phyloP scores from a whole-genome alignment of 2,888 invertebrate species.

The Ormyrus nitidulus region DNA sequence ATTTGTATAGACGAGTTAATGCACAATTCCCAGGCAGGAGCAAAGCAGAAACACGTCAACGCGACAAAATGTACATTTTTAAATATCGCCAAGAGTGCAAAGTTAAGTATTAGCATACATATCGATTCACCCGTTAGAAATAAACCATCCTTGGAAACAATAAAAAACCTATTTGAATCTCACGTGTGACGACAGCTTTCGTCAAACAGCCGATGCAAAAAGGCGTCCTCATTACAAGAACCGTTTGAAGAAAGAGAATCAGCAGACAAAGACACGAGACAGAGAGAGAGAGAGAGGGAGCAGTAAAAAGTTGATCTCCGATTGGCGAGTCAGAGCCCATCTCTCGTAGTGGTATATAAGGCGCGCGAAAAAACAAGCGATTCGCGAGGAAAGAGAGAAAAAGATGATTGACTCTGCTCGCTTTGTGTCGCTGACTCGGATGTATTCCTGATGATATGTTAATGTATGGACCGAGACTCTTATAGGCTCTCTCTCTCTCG shows the following conservation, averaged over 20 bases:
- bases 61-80: too few relatives aligned
- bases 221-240: too few relatives aligned
- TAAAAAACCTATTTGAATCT: background rate
- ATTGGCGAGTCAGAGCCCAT: too few relatives aligned
- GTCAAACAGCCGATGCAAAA: too few relatives aligned
- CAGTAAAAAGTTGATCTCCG: too few relatives aligned
- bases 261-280: background rate
- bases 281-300: background rate
- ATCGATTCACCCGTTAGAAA: background rate
- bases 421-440: conserved; percentile 52
- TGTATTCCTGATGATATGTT: conserved; percentile 69
- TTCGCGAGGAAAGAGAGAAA: background rate
- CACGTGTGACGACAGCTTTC: too few relatives aligned
- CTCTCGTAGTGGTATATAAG: background rate
- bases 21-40: too few relatives aligned
- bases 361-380: background rate
- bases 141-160: background rate
- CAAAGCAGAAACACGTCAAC: too few relatives aligned
- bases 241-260: too few relatives aligned
- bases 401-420: conserved; percentile 27
- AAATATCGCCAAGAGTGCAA: background rate
- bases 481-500: conserved; percentile 41
- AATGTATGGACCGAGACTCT: conserved; percentile 68
- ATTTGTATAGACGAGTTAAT: too few relatives aligned
- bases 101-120: background rate